phyloP scores from a whole-genome alignment of 2,888 invertebrate species.

The Cepaea hortensis region DNA sequence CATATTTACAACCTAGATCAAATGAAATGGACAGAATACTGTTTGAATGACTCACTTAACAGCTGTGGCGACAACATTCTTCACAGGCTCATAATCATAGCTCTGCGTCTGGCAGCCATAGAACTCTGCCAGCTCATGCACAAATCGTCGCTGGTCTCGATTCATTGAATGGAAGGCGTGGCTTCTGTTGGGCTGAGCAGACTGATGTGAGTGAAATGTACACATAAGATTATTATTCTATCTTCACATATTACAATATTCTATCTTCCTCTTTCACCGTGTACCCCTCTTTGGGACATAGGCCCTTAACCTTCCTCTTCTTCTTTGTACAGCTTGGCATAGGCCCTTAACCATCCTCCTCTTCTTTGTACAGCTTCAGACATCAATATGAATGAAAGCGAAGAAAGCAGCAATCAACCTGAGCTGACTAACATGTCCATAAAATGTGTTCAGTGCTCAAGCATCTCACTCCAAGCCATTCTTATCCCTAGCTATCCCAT shows the following conservation, averaged over 20 bases:
- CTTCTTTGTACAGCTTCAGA: no score
- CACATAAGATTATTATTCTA: background rate
- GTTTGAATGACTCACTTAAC: conserved; percentile 64
- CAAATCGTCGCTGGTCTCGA: conserved; percentile 90
- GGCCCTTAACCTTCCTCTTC: no score
- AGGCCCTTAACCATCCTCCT: no score
- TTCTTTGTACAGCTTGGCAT: no score
- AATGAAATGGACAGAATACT: background rate
- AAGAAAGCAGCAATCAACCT: no score
- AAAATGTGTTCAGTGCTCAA: no score
- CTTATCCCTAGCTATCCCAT: no score
- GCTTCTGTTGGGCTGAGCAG: conserved; percentile 87
- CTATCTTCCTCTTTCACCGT: no score
- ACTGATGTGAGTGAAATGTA: conserved; percentile 75
- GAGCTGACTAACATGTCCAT: no score
- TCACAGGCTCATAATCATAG: conserved; percentile 95
- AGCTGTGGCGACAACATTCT: conserved; percentile 84
- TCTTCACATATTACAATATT: background rate
- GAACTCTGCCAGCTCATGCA: conserved; percentile 95
- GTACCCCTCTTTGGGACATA: no score
- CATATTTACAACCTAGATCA: background rate
- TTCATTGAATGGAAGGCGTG: conserved; percentile 96
- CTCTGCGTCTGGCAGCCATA: conserved; percentile 95
- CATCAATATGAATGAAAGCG: no score
- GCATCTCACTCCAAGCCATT: no score